Conservation (phyloP, 1,140 invertebrate genomes). For the Oreohelix idahoensis region DNA sequence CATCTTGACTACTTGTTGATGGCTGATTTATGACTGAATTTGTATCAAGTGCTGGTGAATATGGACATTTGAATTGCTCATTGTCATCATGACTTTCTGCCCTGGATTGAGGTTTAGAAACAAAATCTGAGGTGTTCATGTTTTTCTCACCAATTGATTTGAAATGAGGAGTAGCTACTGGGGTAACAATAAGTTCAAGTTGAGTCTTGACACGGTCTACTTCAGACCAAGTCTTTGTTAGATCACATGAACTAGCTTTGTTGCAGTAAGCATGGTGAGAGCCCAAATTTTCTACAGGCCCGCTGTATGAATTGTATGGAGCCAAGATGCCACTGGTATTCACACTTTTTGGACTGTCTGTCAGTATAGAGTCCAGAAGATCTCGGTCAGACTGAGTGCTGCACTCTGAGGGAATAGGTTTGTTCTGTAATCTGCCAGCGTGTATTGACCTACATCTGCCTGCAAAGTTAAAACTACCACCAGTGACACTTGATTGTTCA, state of each 20-base stretch:
- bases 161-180: conserved; percentile 39
- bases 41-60: too few species aligned
- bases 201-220: background rate
- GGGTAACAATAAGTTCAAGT: background rate
- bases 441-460: conserved; percentile 32
- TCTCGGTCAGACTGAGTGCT: conserved; percentile 38
- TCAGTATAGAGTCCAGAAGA: conserved; percentile 60
- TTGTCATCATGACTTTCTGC: background rate
- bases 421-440: background rate
- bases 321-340: conserved; percentile 64
- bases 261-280: conserved; percentile 54
- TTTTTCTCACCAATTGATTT: background rate
- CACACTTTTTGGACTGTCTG: conserved; percentile 62
- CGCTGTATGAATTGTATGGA: conserved; percentile 61
- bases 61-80: conserved; percentile 56
- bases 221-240: background rate
- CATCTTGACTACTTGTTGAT: background rate
- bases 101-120: background rate
- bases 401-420: background rate
- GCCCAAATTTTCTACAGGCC: conserved; percentile 48
- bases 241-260: conserved; percentile 42
- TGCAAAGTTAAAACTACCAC: conserved; percentile 33
- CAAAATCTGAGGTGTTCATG: background rate
- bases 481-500: conserved; percentile 60
- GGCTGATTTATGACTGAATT: conserved; percentile 3